These are phyloP conservation scores for Drosophila albomicans DNA, from an alignment of 1,140 invertebrate genomes.

Conservation along the genomic window DNA sequence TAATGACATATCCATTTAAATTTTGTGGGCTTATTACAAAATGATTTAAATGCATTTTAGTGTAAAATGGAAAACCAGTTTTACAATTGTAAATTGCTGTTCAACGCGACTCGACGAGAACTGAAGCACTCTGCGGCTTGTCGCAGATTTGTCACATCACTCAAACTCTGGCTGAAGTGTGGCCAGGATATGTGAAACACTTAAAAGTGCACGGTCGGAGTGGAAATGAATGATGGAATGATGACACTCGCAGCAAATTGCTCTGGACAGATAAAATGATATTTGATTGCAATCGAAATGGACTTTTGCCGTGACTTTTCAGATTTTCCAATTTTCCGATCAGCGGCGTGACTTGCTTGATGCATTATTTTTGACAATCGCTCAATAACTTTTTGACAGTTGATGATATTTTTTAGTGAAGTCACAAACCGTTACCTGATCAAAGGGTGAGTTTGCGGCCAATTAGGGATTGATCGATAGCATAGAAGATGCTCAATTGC, in stretches of 20 bases:
- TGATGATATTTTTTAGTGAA: slow-evolving; percentile 35
- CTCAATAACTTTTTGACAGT: slow-evolving; percentile 76
- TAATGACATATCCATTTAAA: slow-evolving; percentile 78
- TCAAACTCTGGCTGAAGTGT: slow-evolving; percentile 67
- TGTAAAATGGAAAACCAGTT: slow-evolving; percentile 67
- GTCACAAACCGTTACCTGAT: slow-evolving; percentile 21
- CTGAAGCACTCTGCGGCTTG: slow-evolving; percentile 62
- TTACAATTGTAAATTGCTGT: slow-evolving; percentile 26
- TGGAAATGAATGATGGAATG: slow-evolving; percentile 50
- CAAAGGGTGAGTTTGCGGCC: slow-evolving; percentile 48
- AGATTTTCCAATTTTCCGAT: slow-evolving; percentile 6
- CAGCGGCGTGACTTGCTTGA: slow-evolving; percentile 63
- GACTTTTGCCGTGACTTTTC: slow-evolving; percentile 13
- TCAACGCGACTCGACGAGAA: slow-evolving; percentile 1
- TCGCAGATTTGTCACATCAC: slow-evolving; percentile 76
- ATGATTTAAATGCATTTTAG: slow-evolving; percentile 76
- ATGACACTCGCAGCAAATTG: slow-evolving; percentile 77
- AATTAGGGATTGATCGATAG: slow-evolving; percentile 77
- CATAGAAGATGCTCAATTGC: slow-evolving; percentile 48
- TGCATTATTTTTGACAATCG: slow-evolving; percentile 58
- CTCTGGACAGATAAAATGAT: slow-evolving; percentile 36
- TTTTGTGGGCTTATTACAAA: slow-evolving; percentile 58
- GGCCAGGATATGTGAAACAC: slow-evolving; percentile 22
- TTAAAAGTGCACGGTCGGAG: slow-evolving; percentile 13
- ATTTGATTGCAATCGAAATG: slow-evolving; percentile 45